These are phyloP conservation scores for Vulpes lagopus DNA, from an alignment of 2,113 vertebrate genomes.

Conservation along the genomic window DNA sequence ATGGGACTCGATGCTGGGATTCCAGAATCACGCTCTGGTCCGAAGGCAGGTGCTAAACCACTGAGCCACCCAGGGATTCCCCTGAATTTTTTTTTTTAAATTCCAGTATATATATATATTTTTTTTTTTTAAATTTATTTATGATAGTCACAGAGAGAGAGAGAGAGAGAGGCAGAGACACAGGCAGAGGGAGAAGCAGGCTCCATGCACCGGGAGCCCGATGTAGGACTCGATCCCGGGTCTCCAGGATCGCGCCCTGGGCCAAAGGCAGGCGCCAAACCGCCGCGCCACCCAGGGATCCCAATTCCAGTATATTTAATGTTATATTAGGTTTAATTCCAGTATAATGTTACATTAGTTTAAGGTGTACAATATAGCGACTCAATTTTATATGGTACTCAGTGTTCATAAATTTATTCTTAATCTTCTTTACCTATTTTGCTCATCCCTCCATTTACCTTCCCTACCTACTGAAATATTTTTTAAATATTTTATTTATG, in stretches of 20 bases:
- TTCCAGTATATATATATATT: background rate
- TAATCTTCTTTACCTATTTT: background rate
- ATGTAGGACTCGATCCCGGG: too few relatives aligned
- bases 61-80: background rate
- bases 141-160: too few relatives aligned
- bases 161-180: too few relatives aligned
- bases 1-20: too few relatives aligned
- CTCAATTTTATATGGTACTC: background rate
- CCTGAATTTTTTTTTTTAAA: background rate
- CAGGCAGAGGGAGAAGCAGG: too few relatives aligned
- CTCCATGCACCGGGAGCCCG: too few relatives aligned
- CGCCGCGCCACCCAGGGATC: background rate
- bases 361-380: background rate
- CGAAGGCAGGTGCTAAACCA: background rate
- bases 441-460: background rate
- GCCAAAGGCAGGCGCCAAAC: background rate
- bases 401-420: background rate
- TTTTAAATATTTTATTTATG: background rate
- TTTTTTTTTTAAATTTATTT: too few relatives aligned
- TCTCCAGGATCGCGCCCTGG: too few relatives aligned
- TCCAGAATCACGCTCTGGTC: too few relatives aligned
- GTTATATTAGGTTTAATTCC: too few relatives aligned
- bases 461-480: background rate
- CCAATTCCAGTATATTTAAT: background rate
- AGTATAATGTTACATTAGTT: background rate